A percentile compares a stretch with the other conserved stretches of the same genome.
Conservation (phyloP, 1,140 invertebrate species). For the Wasmannia auropunctata region DNA sequence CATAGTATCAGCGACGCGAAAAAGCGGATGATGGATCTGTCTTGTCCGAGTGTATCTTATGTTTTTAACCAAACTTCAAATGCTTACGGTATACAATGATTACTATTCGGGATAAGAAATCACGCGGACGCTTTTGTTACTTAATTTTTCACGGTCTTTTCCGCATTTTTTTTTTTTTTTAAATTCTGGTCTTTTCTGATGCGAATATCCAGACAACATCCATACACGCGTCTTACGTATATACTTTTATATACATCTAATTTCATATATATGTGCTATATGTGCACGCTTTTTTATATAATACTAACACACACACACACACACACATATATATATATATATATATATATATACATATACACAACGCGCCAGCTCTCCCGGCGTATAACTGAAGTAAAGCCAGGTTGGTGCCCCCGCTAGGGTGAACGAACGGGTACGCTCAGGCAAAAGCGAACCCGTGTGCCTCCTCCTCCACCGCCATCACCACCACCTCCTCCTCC, state of each 20-base stretch:
- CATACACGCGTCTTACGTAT: not conserved
- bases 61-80: not conserved
- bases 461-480: slow-evolving; percentile 78
- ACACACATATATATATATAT: not conserved
- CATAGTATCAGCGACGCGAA: not conserved
- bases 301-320: not conserved
- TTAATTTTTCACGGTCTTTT: not conserved
- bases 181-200: not conserved
- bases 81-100: not conserved
- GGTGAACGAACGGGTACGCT: slow-evolving; percentile 85
- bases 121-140: not conserved
- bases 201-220: not conserved
- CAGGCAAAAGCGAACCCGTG: slow-evolving; percentile 82
- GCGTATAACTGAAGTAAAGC: slow-evolving; percentile 84
- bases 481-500: slow-evolving; percentile 70
- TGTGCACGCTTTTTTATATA: not conserved
- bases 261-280: not conserved
- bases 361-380: slow-evolving; percentile 79
- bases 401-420: slow-evolving; percentile 85
- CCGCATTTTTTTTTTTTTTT: not conserved
- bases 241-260: not conserved
- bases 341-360: slow-evolving; percentile 67
- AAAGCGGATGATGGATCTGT: not conserved
- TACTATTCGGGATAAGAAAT: not conserved
- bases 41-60: no score